Evolutionary conservation across 1,140 invertebrate species (phyloP).

Genomic region (Monomorium pharaonis): DNA sequence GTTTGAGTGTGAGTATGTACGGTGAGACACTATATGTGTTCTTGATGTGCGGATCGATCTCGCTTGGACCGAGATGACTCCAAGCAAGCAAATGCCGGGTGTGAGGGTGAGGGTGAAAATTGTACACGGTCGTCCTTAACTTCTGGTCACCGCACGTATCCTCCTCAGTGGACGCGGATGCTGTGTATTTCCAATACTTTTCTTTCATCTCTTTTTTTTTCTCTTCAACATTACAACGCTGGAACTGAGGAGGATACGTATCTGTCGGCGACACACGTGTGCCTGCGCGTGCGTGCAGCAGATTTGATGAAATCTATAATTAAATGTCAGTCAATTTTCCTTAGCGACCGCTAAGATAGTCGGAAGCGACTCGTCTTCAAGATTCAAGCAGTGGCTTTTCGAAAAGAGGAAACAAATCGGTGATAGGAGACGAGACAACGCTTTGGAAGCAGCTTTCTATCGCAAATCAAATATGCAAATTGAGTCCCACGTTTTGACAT

Average conservation of each 20-base stretch:
- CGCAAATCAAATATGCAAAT: neutral
- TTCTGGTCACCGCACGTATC: conserved; percentile 6
- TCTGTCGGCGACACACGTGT: conserved; percentile 6
- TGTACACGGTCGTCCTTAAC: conserved; percentile 33
- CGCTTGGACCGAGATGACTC: conserved; percentile 16
- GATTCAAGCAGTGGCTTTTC: conserved; percentile 12
- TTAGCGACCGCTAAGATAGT: neutral
- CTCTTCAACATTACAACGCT: neutral
- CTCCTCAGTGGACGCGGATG: neutral
- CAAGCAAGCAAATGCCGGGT: conserved; percentile 28
- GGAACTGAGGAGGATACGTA: neutral
- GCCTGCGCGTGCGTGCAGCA: conserved; percentile 30
- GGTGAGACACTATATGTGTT: conserved; percentile 36
- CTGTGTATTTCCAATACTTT: neutral
- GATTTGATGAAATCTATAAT: conserved; percentile 37
- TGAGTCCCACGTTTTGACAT: neutral
- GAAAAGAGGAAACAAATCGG: neutral
- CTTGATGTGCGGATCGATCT: conserved; percentile 39
- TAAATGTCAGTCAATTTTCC: conserved; percentile 42
- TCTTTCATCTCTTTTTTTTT: neutral
- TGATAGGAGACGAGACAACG: conserved; percentile 17
- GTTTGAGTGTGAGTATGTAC: neutral
- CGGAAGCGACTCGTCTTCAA: conserved; percentile 29
- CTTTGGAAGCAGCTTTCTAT: conserved; percentile 10
- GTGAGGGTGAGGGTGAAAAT: conserved; percentile 15